Base-by-base conservation (phyloP, 2,113 vertebrate genomes). In the Ctenodactylus gundi region DNA sequence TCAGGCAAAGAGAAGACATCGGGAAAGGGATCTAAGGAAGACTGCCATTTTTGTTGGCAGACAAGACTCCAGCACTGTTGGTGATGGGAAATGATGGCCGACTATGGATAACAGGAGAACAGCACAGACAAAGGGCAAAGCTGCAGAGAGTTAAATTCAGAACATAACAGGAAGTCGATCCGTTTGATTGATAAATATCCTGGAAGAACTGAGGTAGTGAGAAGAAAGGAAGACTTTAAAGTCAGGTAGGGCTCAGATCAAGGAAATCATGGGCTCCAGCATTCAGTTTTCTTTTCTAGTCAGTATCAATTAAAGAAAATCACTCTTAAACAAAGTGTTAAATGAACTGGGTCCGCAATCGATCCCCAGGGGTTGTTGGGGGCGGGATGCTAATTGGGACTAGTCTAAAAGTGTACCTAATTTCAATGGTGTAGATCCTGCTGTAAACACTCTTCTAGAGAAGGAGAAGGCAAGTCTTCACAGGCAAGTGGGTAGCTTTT, bases 301-400 rank as follows among this genome's bases (percentile, higher is more conserved):
- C 53, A 46, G 13, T 41, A 86, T 41, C 4, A 70, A 81, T 90
- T 77, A 53, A 85, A 80, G 89, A 80, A 91, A 85, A 90, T 85
- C 39, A 68, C n/a, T 82, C 90, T 75, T 85, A 51, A 88, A 92
- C 6, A 82, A 0, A 49, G 0, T 57, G 6, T 73, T 41, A 72
- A 82, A 78, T 41, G 11, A 83, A 81, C 29, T 87, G 23, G 44
- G 3, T 53, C 20, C 68, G 12, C 11, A 34, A 65, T 75, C 60
- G 75, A 6, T 55, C 18, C 53, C 31, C n/a, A n/a, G n/a, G n/a
- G n/a, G n/a, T n/a, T n/a, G n/a, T n/a, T 29, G 49, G 27, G 15
- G 4, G 0, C 34, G 31, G 4, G 13, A 55, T 75, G 7, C 67
- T 62, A 46, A 70, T 64, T 39, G 39, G 60, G 15, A 34, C 27